Conservation (phyloP, 1,140 invertebrate species). For the Aleiodes sp. region DNA sequence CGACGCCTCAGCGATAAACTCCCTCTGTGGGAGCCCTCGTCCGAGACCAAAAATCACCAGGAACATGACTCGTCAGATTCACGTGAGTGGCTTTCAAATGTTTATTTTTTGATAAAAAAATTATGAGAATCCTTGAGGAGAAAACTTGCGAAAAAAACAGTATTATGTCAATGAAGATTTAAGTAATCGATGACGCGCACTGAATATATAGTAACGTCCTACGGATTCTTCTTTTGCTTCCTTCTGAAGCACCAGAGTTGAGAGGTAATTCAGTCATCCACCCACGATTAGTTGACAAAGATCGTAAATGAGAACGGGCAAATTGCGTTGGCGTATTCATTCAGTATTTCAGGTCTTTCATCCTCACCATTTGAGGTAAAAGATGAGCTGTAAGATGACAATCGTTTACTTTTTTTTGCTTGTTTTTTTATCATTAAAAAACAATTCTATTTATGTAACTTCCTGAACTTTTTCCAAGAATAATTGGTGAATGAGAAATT, state of each 20-base stretch:
- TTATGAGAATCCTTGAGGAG: too few species aligned
- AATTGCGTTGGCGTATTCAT: constrained; percentile 24
- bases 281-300: constrained; percentile 9
- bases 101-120: neutral
- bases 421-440: too few species aligned
- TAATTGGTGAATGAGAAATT: too few species aligned
- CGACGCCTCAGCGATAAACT: constrained; percentile 58
- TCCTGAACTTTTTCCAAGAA: too few species aligned
- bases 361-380: too few species aligned
- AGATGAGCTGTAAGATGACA: too few species aligned
- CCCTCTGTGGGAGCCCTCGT: constrained; percentile 60
- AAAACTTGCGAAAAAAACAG: too few species aligned
- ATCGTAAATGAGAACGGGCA: constrained; percentile 6
- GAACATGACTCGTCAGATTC: constrained; percentile 39
- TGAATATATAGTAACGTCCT: neutral
- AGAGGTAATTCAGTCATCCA: constrained; percentile 4
- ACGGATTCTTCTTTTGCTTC: neutral
- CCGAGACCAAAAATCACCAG: constrained; percentile 47
- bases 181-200: constrained; percentile 15
- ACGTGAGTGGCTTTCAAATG: constrained; percentile 42
- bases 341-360: neutral
- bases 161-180: neutral
- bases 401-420: too few species aligned
- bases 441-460: too few species aligned
- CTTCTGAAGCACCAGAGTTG: neutral